Evolutionary conservation across 2,797 vertebrate species (phyloP).

Genomic region (Atherinosoma microstoma): DNA sequence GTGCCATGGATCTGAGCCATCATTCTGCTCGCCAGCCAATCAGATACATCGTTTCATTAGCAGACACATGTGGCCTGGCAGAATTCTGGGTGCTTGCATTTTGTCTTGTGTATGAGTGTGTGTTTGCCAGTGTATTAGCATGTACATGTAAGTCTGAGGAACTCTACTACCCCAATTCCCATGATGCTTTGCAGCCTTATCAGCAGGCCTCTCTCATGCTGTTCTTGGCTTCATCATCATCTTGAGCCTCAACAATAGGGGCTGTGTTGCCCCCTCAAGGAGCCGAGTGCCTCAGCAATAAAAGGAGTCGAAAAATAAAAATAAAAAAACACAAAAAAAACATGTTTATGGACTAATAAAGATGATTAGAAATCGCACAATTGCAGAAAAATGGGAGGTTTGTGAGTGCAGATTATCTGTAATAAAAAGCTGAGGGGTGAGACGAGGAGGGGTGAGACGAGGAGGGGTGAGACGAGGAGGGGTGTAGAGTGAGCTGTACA

Average conservation of each 20-base stretch:
- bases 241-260: conserved; percentile 68
- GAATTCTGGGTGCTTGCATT: conserved; percentile 46
- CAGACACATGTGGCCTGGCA: conserved; percentile 67
- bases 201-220: conserved; percentile 63
- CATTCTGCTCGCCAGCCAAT: conserved; percentile 61
- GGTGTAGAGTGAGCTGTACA: conserved; percentile 68
- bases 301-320: conserved; percentile 56
- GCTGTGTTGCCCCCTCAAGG: conserved; percentile 68
- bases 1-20: conserved; percentile 68
- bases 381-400: conserved; percentile 77
- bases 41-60: conserved; percentile 59
- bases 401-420: conserved; percentile 80
- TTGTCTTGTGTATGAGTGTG: conserved; percentile 24
- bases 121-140: conserved; percentile 12
- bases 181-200: conserved; percentile 72
- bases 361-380: conserved; percentile 81
- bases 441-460: conserved; percentile 57
- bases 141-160: conserved; percentile 31
- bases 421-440: conserved; percentile 79
- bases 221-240: conserved; percentile 67
- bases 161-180: conserved; percentile 51
- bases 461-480: conserved; percentile 40
- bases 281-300: conserved; percentile 59
- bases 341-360: conserved; percentile 82
- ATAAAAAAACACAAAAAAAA: conserved; percentile 56